These are phyloP conservation scores for Ochlodes sylvanus DNA, from an alignment of 2,888 invertebrate species.

Conservation along the genomic window DNA sequence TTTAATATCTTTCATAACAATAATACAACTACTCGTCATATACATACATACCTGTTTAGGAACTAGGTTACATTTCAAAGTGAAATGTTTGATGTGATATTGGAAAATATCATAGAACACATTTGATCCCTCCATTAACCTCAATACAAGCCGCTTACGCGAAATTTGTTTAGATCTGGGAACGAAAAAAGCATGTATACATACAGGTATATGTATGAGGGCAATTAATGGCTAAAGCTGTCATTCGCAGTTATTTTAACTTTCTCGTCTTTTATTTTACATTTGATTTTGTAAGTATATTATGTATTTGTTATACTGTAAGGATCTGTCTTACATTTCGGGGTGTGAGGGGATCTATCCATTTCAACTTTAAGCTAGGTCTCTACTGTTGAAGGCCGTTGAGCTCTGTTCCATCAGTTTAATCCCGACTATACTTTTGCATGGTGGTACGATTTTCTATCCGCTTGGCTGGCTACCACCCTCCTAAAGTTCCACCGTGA, in stretches of 20 bases:
- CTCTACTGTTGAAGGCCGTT: too few species aligned
- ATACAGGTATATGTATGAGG: not conserved
- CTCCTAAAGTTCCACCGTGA: too few species aligned
- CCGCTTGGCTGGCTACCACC: too few species aligned
- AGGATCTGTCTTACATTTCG: too few species aligned
- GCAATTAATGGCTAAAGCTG: slow-evolving; percentile 17
- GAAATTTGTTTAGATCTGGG: slow-evolving; percentile 14
- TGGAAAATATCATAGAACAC: slow-evolving; percentile 12
- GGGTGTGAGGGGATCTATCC: too few species aligned
- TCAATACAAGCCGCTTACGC: slow-evolving; percentile 8
- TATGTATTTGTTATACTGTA: too few species aligned
- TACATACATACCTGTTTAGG: not conserved
- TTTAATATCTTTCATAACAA: not conserved
- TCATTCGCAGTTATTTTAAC: slow-evolving; percentile 9
- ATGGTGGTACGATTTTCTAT: too few species aligned
- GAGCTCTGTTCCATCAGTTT: too few species aligned
- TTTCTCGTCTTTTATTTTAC: not conserved
- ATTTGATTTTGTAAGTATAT: not conserved
- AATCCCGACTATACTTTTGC: too few species aligned
- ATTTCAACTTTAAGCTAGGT: too few species aligned
- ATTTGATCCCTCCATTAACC: slow-evolving; percentile 19
- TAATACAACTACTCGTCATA: not conserved
- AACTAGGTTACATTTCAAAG: not conserved
- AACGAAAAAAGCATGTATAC: not conserved
- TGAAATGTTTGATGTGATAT: slow-evolving; percentile 10